A percentile compares a stretch with the other conserved stretches of the same genome.
Conservation (phyloP, 2,888 invertebrate genomes). For the Netelia virgata region DNA sequence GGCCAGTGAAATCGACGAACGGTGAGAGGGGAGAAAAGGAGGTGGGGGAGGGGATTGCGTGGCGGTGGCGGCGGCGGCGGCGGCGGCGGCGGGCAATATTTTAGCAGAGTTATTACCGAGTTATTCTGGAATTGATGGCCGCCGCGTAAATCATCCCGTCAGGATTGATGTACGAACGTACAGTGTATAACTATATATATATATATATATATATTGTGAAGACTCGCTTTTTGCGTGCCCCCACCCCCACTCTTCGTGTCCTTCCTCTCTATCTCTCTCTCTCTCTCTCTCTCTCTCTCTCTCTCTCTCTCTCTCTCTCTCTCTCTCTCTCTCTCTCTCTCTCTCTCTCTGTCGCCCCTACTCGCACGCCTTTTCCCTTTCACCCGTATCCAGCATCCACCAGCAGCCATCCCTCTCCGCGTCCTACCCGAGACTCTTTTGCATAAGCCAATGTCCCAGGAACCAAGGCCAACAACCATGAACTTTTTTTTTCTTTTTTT, state of each 20-base stretch:
- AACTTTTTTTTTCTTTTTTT: not conserved
- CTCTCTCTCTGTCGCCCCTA: constrained; percentile 39
- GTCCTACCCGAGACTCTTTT: constrained; percentile 22
- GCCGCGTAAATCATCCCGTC: constrained; percentile 81
- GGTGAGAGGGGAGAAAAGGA: not conserved
- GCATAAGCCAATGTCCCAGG: constrained; percentile 46
- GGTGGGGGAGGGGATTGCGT: constrained; percentile 23
- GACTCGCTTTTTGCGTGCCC: constrained; percentile 62
- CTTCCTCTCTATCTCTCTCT: constrained; percentile 4
- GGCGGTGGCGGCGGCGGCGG: constrained; percentile 53
- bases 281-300: constrained; percentile 42
- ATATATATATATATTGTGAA: constrained; percentile 36
- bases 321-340: constrained; percentile 12
- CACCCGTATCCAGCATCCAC: constrained; percentile 51
- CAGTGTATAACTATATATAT: constrained; percentile 44
- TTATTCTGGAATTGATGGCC: constrained; percentile 82
- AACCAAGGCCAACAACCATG: constrained; percentile 27
- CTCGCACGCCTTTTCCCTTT: constrained; percentile 23
- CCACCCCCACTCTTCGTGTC: constrained; percentile 54
- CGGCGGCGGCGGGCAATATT: constrained; percentile 75
- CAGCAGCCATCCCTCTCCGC: constrained; percentile 10
- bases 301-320: constrained; percentile 41
- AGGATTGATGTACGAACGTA: constrained; percentile 79
- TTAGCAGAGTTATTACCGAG: constrained; percentile 81
- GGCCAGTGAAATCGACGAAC: constrained; percentile 1